Evolutionary conservation across 2,113 vertebrate species (phyloP).

Genomic region (Cricetomys ansorgei): DNA sequence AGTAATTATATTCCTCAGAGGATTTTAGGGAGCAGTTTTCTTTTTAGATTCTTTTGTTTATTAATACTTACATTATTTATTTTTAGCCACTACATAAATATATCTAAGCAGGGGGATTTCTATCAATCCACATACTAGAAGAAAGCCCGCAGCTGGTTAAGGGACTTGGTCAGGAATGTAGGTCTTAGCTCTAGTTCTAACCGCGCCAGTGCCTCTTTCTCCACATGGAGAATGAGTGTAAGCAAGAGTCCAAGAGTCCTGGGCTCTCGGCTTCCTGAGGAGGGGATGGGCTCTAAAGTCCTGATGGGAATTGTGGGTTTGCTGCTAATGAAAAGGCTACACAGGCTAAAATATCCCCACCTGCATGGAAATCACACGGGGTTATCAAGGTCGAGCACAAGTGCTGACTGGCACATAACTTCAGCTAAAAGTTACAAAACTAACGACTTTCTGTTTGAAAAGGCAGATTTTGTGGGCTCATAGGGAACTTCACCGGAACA

Average conservation of each 20-base stretch:
- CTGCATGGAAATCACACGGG: neutral
- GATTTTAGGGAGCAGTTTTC: neutral
- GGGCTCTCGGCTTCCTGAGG: slow-evolving; percentile 1
- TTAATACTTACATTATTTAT: slow-evolving; percentile 13
- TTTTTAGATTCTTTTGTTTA: slow-evolving; percentile 40
- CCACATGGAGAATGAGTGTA: neutral
- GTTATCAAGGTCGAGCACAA: neutral
- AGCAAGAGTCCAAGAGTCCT: neutral
- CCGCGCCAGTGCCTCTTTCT: neutral
- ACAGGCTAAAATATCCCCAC: neutral
- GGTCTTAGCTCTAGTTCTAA: slow-evolving; percentile 21
- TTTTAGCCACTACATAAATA: neutral
- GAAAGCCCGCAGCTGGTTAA: neutral
- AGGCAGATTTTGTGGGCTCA: neutral
- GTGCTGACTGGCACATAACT: neutral
- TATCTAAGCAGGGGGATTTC: neutral
- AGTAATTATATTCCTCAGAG: neutral
- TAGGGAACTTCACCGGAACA: neutral
- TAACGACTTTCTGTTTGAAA: slow-evolving; percentile 34
- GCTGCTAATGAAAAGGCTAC: slow-evolving; percentile 1
- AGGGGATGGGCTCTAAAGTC: neutral
- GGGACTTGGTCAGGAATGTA: neutral
- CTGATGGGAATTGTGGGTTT: neutral
- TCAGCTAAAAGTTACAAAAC: slow-evolving; percentile 42
- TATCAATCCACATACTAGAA: neutral